phyloP scores from a whole-genome alignment of 1,140 invertebrate species.

The Diorhabda carinulata region DNA sequence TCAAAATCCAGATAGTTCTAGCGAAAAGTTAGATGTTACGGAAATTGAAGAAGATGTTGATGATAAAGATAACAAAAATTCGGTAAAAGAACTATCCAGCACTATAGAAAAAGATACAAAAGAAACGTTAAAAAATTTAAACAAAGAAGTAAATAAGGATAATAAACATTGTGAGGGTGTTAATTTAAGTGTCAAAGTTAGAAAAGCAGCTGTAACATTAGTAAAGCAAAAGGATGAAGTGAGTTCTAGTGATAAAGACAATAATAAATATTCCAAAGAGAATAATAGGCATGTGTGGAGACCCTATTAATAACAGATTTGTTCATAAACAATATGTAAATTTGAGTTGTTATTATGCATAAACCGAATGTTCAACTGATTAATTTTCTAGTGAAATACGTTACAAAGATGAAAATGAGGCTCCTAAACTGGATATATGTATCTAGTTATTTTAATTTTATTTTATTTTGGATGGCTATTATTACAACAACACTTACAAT shows the following conservation, averaged over 20 bases:
- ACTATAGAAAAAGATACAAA: slow-evolving; percentile 4
- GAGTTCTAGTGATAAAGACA: slow-evolving; percentile 46
- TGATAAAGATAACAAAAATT: slow-evolving; percentile 19
- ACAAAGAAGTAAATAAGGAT: slow-evolving; percentile 21
- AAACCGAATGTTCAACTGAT: too few species aligned
- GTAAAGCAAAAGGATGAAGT: slow-evolving; percentile 45
- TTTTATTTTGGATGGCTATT: too few species aligned
- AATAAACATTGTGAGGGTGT: slow-evolving; percentile 34
- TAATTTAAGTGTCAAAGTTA: slow-evolving; percentile 39
- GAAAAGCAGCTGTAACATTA: slow-evolving; percentile 42
- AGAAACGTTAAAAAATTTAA: slow-evolving; percentile 6
- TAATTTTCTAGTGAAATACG: too few species aligned
- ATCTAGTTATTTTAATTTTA: too few species aligned
- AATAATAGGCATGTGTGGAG: slow-evolving; percentile 56
- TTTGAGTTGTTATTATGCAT: too few species aligned
- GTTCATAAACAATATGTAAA: too few species aligned
- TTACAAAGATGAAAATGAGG: too few species aligned
- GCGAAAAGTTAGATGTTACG: slow-evolving; percentile 36
- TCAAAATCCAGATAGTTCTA: slow-evolving; percentile 44
- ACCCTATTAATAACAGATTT: slow-evolving; percentile 50
- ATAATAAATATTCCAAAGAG: slow-evolving; percentile 34
- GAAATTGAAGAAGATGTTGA: slow-evolving; percentile 33
- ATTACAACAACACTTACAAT: too few species aligned
- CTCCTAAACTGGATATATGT: too few species aligned
- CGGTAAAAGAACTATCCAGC: background rate